phyloP scores from a whole-genome alignment of 23 tunicate genomes.

The Halocynthia roretzi region DNA sequence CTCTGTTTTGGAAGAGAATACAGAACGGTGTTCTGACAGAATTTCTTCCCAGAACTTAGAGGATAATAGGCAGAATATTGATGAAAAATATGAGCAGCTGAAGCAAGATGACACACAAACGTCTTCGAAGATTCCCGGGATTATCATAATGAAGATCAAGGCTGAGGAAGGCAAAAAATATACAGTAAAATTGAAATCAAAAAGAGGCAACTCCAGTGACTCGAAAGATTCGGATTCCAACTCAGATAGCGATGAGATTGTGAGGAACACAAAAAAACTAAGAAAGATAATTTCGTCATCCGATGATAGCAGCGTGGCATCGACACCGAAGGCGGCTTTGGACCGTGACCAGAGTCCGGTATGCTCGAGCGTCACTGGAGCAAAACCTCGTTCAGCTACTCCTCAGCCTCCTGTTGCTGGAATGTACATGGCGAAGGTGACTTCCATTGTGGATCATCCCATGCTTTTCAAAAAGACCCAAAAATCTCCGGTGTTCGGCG shows the following conservation, averaged over 20 bases:
- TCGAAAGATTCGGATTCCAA: background rate
- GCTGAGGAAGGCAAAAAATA: constrained; percentile 22
- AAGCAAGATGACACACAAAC: background rate
- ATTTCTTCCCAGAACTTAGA: too few relatives aligned
- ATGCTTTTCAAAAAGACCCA: constrained; percentile 17
- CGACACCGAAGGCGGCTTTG: background rate
- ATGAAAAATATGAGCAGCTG: too few relatives aligned
- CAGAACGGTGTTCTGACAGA: too few relatives aligned
- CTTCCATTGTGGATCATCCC: background rate
- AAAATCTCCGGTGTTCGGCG: constrained; percentile 57
- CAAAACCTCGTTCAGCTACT: background rate
- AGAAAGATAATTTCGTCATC: constrained; percentile 23
- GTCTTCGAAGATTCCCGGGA: constrained; percentile 19
- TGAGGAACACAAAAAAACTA: background rate
- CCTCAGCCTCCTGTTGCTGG: constrained; percentile 3
- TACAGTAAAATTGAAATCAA: background rate
- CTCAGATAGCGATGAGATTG: constrained; percentile 1
- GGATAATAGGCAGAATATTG: too few relatives aligned
- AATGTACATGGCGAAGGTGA: background rate
- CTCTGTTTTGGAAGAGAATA: too few relatives aligned
- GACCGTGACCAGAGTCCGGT: background rate
- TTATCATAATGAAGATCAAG: constrained; percentile 71
- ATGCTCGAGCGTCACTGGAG: background rate
- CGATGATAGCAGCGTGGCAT: constrained; percentile 1
- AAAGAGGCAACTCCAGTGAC: background rate